Conservation (phyloP, 2,888 invertebrate species). For the Synergus gifuensis region DNA sequence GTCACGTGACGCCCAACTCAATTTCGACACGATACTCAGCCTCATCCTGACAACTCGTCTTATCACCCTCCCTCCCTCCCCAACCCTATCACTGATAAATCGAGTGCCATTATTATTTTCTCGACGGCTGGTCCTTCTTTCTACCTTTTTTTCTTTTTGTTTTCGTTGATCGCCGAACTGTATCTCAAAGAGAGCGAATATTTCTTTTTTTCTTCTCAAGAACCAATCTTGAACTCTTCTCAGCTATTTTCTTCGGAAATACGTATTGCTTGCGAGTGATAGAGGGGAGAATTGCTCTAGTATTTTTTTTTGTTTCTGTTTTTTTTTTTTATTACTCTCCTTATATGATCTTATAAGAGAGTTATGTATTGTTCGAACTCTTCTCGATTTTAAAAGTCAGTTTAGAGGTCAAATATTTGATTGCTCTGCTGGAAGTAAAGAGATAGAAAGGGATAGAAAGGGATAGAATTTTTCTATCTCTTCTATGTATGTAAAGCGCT, state of each 20-base stretch:
- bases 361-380: background rate
- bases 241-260: background rate
- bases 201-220: slow-evolving; percentile 17
- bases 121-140: slow-evolving; percentile 32
- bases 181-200: slow-evolving; percentile 11
- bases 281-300: background rate
- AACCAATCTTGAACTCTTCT: background rate
- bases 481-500: too few species aligned
- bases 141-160: slow-evolving; percentile 40
- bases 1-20: slow-evolving; percentile 62
- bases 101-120: slow-evolving; percentile 29
- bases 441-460: too few species aligned
- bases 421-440: too few species aligned
- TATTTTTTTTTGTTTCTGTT: background rate
- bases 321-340: background rate
- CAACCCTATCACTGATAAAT: slow-evolving; percentile 12
- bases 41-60: background rate
- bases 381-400: background rate
- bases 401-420: background rate
- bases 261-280: background rate
- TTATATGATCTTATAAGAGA: background rate
- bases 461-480: too few species aligned
- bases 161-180: slow-evolving; percentile 34
- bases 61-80: slow-evolving; percentile 36
- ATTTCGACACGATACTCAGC: slow-evolving; percentile 50